Conservation (phyloP, 2,888 invertebrate species). For the Eilema griseolum region DNA sequence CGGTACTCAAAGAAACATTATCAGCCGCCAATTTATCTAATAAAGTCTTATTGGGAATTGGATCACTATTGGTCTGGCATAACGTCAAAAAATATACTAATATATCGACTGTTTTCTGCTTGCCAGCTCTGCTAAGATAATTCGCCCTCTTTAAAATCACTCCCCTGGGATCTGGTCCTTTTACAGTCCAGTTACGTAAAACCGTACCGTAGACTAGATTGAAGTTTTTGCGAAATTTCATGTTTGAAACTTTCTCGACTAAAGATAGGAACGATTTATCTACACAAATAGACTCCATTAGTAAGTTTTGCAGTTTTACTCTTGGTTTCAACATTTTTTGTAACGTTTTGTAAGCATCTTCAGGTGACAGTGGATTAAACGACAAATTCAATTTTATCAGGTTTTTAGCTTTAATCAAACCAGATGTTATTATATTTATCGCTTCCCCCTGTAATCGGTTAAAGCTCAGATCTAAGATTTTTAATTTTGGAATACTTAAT, state of each 20-base stretch:
- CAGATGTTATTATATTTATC: conserved; percentile 43
- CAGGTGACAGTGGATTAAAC: conserved; percentile 57
- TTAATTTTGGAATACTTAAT: conserved; percentile 51
- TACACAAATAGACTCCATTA: conserved; percentile 58
- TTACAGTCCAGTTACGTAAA: conserved; percentile 50
- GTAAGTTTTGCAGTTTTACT: conserved; percentile 58
- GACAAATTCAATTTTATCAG: conserved; percentile 61
- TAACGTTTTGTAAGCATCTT: conserved; percentile 53
- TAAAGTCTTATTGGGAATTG: conserved; percentile 22
- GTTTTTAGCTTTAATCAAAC: conserved; percentile 53
- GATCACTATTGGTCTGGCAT: background rate
- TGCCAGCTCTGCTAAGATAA: conserved; percentile 50
- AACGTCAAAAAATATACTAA: conserved; percentile 49
- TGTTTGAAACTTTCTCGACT: conserved; percentile 50
- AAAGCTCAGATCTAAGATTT: conserved; percentile 55
- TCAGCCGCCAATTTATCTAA: conserved; percentile 14
- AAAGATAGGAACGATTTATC: conserved; percentile 50
- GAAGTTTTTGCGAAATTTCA: conserved; percentile 57
- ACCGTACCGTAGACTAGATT: conserved; percentile 53
- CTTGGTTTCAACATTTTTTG: conserved; percentile 51
- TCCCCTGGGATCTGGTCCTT: conserved; percentile 55
- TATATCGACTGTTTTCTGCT: conserved; percentile 48
- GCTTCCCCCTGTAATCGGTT: conserved; percentile 57
- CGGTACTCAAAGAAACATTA: conserved; percentile 22
- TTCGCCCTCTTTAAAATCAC: conserved; percentile 57